Evolutionary conservation across 2,113 vertebrate species (phyloP).

Genomic region (Apodemus speciosus): DNA sequence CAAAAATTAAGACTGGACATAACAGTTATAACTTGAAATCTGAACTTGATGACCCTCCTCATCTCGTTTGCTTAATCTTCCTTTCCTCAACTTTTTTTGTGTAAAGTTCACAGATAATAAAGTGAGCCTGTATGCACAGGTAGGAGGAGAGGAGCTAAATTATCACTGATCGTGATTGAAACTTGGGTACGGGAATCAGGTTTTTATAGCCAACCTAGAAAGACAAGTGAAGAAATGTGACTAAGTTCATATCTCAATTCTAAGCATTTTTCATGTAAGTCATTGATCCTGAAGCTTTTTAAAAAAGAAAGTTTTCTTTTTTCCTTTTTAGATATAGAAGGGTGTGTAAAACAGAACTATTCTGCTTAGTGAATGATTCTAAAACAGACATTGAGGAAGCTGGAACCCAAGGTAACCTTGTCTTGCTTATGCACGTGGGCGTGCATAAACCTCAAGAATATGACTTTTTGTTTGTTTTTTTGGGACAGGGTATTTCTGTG

Average conservation of each 20-base stretch:
- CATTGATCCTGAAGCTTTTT: not conserved
- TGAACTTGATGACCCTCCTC: not conserved
- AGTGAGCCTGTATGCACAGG: conserved; percentile 31
- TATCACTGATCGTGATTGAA: not conserved
- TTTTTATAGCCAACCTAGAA: conserved; percentile 45
- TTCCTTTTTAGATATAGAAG: conserved; percentile 33
- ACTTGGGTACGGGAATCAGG: not conserved
- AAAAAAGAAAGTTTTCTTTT: conserved; percentile 20
- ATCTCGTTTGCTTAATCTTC: not conserved
- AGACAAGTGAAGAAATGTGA: conserved; percentile 18
- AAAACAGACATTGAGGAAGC: not conserved
- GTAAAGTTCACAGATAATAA: conserved; percentile 19
- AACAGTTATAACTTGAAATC: not conserved
- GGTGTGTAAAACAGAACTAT: not conserved
- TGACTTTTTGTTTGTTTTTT: conserved; percentile 26
- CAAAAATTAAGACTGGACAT: not conserved
- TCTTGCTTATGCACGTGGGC: conserved; percentile 6
- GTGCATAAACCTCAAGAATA: not conserved
- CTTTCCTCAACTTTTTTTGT: not conserved
- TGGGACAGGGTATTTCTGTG: not conserved
- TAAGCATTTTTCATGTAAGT: conserved; percentile 45
- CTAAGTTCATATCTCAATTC: conserved; percentile 36
- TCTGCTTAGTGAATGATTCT: conserved; percentile 13
- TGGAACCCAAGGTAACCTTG: conserved; percentile 17
- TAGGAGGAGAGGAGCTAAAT: not conserved